Percentiles rank a stretch among this genome's conserved stretches.
Evolutionary conservation across 2,888 invertebrate genomes (phyloP).

Genomic region (Prostheceraeus crozeri): DNA sequence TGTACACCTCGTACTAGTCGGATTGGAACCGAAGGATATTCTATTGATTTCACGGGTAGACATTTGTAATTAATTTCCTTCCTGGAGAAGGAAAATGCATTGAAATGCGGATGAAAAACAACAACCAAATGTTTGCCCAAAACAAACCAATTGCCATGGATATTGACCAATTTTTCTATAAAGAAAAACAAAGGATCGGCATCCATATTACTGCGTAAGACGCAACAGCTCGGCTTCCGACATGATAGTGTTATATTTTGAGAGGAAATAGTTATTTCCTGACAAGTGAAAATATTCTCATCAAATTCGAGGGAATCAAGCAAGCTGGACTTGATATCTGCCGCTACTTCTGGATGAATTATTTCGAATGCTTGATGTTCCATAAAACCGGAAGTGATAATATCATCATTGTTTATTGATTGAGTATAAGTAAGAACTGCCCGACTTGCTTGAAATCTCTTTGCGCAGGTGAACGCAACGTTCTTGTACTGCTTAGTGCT

Average conservation of each 20-base stretch:
- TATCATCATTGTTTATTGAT: background rate
- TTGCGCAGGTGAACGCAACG: constrained; percentile 23
- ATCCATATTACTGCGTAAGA: background rate
- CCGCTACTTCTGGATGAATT: constrained; percentile 7
- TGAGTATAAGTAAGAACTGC: constrained; percentile 17
- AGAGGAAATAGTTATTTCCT: background rate
- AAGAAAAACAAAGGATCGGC: background rate
- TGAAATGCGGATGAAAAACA: constrained; percentile 12
- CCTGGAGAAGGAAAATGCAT: constrained; percentile 8
- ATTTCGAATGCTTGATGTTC: constrained; percentile 17
- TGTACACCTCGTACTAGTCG: no score
- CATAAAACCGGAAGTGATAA: constrained; percentile 6
- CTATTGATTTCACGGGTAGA: no score
- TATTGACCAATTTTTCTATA: constrained; percentile 6
- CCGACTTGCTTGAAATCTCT: background rate
- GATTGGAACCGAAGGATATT: no score
- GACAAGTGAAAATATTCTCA: background rate
- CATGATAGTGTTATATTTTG: constrained; percentile 15
- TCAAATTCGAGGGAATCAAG: background rate
- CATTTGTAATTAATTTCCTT: no score
- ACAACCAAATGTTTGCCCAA: background rate
- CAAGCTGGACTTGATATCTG: background rate
- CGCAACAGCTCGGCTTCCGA: background rate
- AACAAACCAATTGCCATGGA: background rate
- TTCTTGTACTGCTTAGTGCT: constrained; percentile 40